Percentiles rank a stretch among this genome's conserved stretches.
Conservation (phyloP, 2,113 vertebrate genomes). For the Pseudorhombus dupliciocellatus region DNA sequence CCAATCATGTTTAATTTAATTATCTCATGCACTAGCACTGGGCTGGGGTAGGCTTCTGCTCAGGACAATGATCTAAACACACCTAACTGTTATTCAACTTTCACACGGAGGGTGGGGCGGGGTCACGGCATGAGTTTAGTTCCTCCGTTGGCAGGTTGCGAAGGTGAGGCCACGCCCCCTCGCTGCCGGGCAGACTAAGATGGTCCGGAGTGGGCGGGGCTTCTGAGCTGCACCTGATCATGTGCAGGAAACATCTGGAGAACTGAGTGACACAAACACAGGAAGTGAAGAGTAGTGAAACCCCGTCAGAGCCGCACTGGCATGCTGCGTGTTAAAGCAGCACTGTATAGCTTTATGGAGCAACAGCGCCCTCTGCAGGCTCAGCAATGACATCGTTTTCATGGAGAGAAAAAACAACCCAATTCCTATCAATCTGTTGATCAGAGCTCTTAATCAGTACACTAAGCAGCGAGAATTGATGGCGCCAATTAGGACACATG, state of each 20-base stretch:
- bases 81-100: too few species aligned
- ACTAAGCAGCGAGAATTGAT: too few species aligned
- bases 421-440: too few species aligned
- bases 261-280: slow-evolving; percentile 43
- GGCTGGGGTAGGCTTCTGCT: neutral
- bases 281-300: neutral
- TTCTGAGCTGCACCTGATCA: slow-evolving; percentile 54
- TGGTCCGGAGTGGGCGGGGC: slow-evolving; percentile 6
- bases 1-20: too few species aligned
- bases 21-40: neutral
- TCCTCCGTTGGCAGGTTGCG: slow-evolving; percentile 3
- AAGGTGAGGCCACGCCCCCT: neutral
- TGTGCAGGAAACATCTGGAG: slow-evolving; percentile 53
- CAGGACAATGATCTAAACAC: neutral
- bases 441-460: too few species aligned
- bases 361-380: neutral
- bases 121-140: neutral
- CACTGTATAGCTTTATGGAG: neutral
- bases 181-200: slow-evolving; percentile 11
- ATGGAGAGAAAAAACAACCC: too few species aligned
- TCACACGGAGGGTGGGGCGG: too few species aligned
- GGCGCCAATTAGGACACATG: neutral
- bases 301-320: neutral
- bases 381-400: too few species aligned
- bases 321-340: neutral